A percentile compares a stretch with the other conserved stretches of the same genome.
Conservation (phyloP, 2,113 vertebrate species). For the Grammomys surdaster region DNA sequence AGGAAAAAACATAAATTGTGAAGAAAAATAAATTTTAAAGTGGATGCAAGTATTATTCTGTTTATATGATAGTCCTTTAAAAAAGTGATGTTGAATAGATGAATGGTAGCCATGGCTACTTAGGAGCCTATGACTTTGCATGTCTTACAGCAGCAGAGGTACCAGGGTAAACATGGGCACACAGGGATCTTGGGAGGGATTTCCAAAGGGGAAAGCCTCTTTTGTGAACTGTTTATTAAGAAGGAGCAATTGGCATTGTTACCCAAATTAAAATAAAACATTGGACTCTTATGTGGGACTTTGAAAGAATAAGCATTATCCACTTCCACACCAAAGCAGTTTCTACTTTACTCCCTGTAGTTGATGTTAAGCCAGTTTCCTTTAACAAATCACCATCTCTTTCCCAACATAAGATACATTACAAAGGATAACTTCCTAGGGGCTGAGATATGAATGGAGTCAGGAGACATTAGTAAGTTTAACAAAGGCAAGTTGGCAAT, state of each 20-base stretch:
- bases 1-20: neutral
- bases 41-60: neutral
- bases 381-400: constrained; percentile 10
- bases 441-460: neutral
- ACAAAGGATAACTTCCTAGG: constrained; percentile 10
- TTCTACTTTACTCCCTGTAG: neutral
- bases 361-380: constrained; percentile 4
- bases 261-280: constrained; percentile 11
- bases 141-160: constrained; percentile 20
- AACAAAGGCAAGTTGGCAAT: neutral
- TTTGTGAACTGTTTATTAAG: neutral
- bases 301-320: neutral
- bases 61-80: neutral
- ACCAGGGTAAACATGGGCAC: constrained; percentile 21
- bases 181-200: neutral
- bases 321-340: neutral
- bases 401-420: neutral
- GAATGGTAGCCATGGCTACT: neutral
- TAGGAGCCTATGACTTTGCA: neutral
- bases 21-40: neutral
- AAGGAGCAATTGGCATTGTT: neutral
- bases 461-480: neutral
- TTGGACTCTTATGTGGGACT: neutral
- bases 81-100: neutral
- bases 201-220: constrained; percentile 37